Evolutionary conservation across 2,113 vertebrate species (phyloP).

Genomic region (Romanogobio albipinnatus): DNA sequence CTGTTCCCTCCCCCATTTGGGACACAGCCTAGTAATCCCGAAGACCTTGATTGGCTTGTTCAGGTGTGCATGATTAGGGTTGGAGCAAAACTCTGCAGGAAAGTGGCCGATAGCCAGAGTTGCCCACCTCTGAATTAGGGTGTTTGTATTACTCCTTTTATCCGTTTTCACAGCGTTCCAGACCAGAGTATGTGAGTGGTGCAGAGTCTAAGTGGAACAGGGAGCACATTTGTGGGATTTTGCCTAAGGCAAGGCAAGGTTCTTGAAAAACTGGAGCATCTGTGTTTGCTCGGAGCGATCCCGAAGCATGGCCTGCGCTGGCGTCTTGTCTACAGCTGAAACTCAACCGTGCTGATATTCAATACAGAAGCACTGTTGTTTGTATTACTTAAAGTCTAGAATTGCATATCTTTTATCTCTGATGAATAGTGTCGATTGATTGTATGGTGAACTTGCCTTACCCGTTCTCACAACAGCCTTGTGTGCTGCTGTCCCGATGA

Average conservation of each 20-base stretch:
- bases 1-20: no score
- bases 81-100: no score
- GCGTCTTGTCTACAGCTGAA: neutral
- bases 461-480: neutral
- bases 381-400: neutral
- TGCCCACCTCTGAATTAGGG: neutral
- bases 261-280: neutral
- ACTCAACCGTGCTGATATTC: neutral
- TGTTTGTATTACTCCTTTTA: neutral
- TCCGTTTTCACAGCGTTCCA: neutral
- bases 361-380: neutral
- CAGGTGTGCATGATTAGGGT: no score
- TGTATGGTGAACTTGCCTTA: neutral
- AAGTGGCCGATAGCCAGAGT: no score
- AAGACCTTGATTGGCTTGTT: no score
- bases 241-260: neutral
- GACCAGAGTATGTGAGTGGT: neutral
- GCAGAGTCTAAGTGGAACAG: neutral
- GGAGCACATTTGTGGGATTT: neutral
- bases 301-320: neutral
- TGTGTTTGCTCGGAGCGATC: constrained; percentile 9
- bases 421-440: neutral
- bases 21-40: no score
- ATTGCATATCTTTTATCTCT: neutral
- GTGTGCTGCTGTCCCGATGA: neutral